Base-by-base conservation (phyloP, 1,140 invertebrate genomes). In the Pogonus chalceus region DNA sequence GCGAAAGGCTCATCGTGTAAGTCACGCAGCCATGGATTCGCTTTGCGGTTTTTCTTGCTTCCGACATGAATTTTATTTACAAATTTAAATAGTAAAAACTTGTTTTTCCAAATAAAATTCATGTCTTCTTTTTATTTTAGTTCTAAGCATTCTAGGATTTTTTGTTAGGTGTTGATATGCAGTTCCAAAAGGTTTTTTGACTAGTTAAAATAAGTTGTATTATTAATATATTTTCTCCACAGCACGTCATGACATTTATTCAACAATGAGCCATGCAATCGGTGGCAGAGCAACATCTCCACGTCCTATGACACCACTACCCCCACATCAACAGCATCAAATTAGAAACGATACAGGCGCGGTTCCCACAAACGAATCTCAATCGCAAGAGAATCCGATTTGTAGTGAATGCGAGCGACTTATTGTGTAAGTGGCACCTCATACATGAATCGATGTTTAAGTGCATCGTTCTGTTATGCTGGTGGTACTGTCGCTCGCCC, bases 1-100 rank as follows among this genome's bases (percentile, higher is more conserved):
- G 91, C 76, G 90, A 92, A 73, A 82, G 90, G 68, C 81, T 93
- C 65, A 93, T 94, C 73, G 88, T 91, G 89, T 93, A 89, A 91
- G 88, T 90, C 76, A 61, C n/a, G n/a, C n/a, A n/a, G n/a, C n/a
- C n/a, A n/a, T n/a, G n/a, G n/a, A 35, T 9, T 35, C 31, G 14
- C 14, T 14, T 7, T 9, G 7, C 14, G 7, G 14, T 35, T 7
- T 35, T 35, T 14, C 14, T 14, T 14, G 31, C 14, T 35, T 35
- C 31, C 7, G 14, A 9, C 7, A 9, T 35, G 14, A 9, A 35
- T 35, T 35, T 35, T 14, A 14, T 35, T 35, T 14, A 35, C n/a
- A n/a, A n/a, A n/a, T n/a, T n/a, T n/a, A n/a, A n/a, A n/a, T n/a
- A n/a, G n/a, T n/a, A n/a, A n/a, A n/a, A n/a, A n/a, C n/a, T n/a